Evolutionary conservation across 2,888 invertebrate species (phyloP).

Genomic region (Eucera pruinosa): DNA sequence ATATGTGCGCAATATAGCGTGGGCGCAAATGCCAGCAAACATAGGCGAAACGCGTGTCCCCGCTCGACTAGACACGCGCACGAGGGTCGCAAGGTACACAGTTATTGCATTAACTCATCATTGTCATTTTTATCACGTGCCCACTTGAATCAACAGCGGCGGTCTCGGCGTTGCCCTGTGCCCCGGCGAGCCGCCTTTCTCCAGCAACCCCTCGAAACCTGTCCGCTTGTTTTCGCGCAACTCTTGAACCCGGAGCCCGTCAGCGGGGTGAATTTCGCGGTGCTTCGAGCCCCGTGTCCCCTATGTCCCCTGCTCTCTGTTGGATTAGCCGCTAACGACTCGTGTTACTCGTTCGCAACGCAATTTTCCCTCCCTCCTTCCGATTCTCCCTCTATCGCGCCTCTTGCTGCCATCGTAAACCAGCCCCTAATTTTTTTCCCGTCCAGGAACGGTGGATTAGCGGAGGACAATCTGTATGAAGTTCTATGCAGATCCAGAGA

Average conservation of each 20-base stretch:
- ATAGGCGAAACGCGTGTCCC: conserved; percentile 32
- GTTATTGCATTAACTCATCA: conserved; percentile 84
- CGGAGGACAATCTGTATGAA: conserved; percentile 18
- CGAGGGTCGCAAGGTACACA: conserved; percentile 79
- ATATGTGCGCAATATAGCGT: conserved; percentile 17
- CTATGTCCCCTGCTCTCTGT: conserved; percentile 64
- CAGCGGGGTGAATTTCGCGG: conserved; percentile 17
- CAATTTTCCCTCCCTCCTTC: conserved; percentile 68
- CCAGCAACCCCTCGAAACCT: conserved; percentile 61
- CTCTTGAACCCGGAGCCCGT: conserved; percentile 71
- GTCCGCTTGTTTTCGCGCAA: conserved; percentile 75
- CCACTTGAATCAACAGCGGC: conserved; percentile 80
- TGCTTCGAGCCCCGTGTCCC: conserved; percentile 51
- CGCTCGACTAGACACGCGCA: conserved; percentile 45
- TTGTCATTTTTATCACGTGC: conserved; percentile 84
- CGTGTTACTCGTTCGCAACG: conserved; percentile 77
- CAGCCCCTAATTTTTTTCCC: conserved; percentile 32
- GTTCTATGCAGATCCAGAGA: conserved; percentile 8
- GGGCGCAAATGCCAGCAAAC: conserved; percentile 31
- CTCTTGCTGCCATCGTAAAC: conserved; percentile 6
- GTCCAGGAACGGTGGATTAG: conserved; percentile 23
- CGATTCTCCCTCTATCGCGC: neutral
- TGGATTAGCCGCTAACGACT: conserved; percentile 81
- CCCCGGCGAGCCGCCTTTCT: conserved; percentile 42
- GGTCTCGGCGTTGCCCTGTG: conserved; percentile 25